A percentile compares a stretch with the other conserved stretches of the same genome.
These are phyloP conservation scores for Catharus ustulatus DNA, from an alignment of 2,797 vertebrate genomes.

Conservation along the genomic window DNA sequence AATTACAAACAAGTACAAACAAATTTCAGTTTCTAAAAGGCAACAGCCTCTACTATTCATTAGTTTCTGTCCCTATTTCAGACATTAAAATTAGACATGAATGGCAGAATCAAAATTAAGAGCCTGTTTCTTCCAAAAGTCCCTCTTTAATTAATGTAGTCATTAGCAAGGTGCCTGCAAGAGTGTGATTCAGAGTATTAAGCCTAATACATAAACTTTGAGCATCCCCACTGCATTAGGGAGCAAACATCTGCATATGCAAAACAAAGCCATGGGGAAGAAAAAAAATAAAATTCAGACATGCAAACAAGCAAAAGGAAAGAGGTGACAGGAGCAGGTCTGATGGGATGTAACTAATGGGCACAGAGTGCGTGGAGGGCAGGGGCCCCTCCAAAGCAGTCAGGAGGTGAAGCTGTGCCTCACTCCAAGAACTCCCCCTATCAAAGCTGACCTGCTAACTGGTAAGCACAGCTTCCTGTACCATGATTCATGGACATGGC, in stretches of 20 bases:
- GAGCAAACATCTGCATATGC: background rate
- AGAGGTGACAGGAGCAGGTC: background rate
- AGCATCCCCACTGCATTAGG: background rate
- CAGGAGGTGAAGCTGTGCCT: background rate
- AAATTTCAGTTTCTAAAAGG: background rate
- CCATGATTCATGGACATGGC: background rate
- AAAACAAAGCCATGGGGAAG: background rate
- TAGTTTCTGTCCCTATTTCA: background rate
- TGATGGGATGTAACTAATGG: background rate
- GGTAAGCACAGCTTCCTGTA: background rate
- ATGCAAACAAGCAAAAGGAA: background rate
- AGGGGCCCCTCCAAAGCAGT: background rate
- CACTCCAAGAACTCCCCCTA: background rate
- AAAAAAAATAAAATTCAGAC: background rate
- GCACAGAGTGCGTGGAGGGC: background rate
- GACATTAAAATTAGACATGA: background rate
- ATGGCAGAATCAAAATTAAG: background rate
- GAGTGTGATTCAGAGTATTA: background rate
- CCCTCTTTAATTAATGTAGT: background rate
- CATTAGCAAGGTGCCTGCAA: background rate
- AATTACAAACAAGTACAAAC: constrained; percentile 27
- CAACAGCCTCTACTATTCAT: background rate
- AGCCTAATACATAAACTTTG: background rate
- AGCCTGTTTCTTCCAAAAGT: background rate
- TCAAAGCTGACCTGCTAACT: background rate